These are phyloP conservation scores for Epinephelus awoara DNA, from an alignment of 2,797 vertebrate species.

Conservation along the genomic window DNA sequence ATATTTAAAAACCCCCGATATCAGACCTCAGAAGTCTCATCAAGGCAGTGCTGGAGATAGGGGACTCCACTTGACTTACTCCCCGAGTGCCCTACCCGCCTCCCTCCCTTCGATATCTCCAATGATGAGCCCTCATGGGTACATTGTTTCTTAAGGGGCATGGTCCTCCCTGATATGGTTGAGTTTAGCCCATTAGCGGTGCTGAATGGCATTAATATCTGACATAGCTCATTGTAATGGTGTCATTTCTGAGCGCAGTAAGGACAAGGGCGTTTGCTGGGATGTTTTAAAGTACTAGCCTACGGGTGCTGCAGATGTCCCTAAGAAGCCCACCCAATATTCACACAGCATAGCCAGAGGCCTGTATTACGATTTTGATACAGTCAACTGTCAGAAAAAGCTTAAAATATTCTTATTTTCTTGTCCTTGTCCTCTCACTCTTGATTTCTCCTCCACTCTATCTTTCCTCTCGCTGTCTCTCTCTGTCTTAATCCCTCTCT, in stretches of 20 bases:
- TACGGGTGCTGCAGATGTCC: conserved; percentile 69
- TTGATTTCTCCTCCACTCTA: conserved; percentile 56
- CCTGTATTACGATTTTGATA: conserved; percentile 57
- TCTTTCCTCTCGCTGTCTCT: conserved; percentile 43
- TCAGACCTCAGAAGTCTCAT: conserved; percentile 74
- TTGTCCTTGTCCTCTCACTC: conserved; percentile 70
- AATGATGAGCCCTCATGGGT: conserved; percentile 63
- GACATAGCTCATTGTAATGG: conserved; percentile 82
- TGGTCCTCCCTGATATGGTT: conserved; percentile 73
- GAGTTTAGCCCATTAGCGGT: conserved; percentile 77
- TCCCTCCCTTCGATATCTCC: conserved; percentile 49
- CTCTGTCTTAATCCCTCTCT: conserved; percentile 61
- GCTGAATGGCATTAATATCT: conserved; percentile 78
- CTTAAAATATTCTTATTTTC: conserved; percentile 73
- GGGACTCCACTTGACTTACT: conserved; percentile 49
- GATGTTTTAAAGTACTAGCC: conserved; percentile 72
- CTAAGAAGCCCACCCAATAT: conserved; percentile 68
- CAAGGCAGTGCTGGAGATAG: conserved; percentile 61
- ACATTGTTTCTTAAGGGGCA: conserved; percentile 75
- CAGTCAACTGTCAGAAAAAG: conserved; percentile 61
- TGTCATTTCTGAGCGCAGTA: conserved; percentile 68
- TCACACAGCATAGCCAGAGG: conserved; percentile 50
- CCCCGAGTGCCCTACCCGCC: conserved; percentile 25
- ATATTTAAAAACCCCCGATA: conserved; percentile 74
- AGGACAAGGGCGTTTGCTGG: conserved; percentile 77